phyloP scores from a whole-genome alignment of 2,113 vertebrate genomes.

The Aptenodytes patagonicus region DNA sequence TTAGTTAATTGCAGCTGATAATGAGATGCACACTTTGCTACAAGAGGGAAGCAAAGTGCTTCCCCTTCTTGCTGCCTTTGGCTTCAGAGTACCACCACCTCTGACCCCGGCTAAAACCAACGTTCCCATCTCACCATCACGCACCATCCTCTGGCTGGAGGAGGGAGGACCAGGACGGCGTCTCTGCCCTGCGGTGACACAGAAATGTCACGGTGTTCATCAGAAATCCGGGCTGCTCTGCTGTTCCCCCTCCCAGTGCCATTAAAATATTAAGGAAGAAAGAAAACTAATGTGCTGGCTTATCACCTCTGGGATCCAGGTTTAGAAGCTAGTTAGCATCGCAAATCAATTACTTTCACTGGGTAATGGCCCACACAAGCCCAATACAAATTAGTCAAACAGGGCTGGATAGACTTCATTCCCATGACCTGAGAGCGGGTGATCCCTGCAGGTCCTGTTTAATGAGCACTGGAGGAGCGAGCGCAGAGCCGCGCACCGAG shows the following conservation, averaged over 20 bases:
- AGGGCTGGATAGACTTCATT: background rate
- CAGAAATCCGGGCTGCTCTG: background rate
- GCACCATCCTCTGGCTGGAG: background rate
- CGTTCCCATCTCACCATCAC: fast-evolving
- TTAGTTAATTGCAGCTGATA: background rate
- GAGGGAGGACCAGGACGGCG: fast-evolving
- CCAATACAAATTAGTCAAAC: background rate
- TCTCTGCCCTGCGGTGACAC: background rate
- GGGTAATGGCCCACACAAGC: background rate
- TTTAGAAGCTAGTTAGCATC: background rate
- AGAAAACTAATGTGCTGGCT: background rate
- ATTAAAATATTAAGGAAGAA: background rate
- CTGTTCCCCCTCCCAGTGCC: background rate
- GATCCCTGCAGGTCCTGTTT: background rate
- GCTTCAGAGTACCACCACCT: background rate
- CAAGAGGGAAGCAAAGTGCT: background rate
- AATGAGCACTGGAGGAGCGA: background rate
- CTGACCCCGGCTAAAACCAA: background rate
- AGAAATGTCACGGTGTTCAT: background rate
- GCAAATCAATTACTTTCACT: background rate
- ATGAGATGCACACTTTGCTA: background rate
- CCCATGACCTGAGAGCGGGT: background rate
- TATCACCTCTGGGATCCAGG: background rate
- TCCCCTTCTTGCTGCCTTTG: background rate
- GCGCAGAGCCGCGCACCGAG: fast-evolving